phyloP scores from a whole-genome alignment of 1,140 invertebrate genomes.

The Tetramorium parvispinum region DNA sequence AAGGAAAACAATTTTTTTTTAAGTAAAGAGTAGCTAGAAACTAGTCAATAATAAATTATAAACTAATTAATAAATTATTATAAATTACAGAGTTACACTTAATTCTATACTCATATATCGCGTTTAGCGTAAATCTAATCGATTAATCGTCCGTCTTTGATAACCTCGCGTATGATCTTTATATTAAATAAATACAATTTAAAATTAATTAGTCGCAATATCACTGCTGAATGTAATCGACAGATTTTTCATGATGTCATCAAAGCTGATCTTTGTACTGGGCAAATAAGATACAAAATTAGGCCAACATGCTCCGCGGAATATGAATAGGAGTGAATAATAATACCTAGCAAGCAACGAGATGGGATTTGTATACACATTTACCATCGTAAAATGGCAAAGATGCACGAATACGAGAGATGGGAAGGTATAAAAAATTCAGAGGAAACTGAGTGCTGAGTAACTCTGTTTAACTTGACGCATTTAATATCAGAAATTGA shows the following conservation, averaged over 20 bases:
- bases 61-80: background rate
- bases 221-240: background rate
- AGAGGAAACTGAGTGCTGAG: conserved; percentile 5
- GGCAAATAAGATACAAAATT: conserved; percentile 7
- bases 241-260: background rate
- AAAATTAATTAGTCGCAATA: background rate
- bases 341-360: background rate
- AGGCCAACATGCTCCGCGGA: background rate
- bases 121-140: background rate
- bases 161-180: background rate
- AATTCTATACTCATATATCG: background rate
- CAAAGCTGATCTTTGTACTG: background rate
- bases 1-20: background rate
- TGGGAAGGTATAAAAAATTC: conserved; percentile 9
- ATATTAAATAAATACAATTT: background rate
- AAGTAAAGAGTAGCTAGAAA: background rate
- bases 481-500: background rate
- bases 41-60: background rate
- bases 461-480: background rate
- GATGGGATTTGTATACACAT: background rate
- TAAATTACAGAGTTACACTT: background rate
- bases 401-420: no score
- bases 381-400: background rate
- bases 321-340: conserved; percentile 4
- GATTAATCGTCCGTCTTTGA: background rate